These are phyloP conservation scores for Pontoporia blainvillei DNA, from an alignment of 2,113 vertebrate species.

Conservation along the genomic window DNA sequence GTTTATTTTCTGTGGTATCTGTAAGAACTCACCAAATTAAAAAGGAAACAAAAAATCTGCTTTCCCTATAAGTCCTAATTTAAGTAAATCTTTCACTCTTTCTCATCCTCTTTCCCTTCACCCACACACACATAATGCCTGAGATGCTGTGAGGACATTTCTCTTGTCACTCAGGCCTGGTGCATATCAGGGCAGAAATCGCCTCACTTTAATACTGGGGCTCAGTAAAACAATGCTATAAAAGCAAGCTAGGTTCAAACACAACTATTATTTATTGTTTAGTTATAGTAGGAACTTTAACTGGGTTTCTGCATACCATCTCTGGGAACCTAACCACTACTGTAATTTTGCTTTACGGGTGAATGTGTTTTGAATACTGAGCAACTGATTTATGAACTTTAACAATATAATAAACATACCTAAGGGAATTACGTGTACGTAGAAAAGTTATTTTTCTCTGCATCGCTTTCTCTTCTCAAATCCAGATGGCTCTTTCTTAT, in stretches of 20 bases:
- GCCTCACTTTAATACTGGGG: background rate
- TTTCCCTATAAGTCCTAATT: background rate
- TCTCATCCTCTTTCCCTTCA: background rate
- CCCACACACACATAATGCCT: background rate
- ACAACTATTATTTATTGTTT: background rate
- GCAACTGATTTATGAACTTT: background rate
- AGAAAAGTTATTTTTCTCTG: background rate
- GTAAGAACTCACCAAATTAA: background rate
- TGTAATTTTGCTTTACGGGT: background rate
- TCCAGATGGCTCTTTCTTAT: background rate
- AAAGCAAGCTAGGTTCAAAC: background rate
- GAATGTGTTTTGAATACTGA: conserved; percentile 25
- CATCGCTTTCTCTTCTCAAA: background rate
- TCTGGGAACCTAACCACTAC: background rate
- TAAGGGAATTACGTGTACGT: background rate
- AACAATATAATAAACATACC: background rate
- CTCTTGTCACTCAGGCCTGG: background rate
- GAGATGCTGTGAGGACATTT: background rate
- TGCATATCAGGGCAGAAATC: background rate
- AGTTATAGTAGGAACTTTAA: background rate
- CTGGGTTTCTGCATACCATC: background rate
- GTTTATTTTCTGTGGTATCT: background rate
- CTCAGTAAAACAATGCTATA: background rate
- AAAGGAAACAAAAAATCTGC: background rate
- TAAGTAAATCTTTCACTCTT: background rate